Evolutionary conservation across 2,888 invertebrate genomes (phyloP).

Genomic region (Melanchra persicariae): DNA sequence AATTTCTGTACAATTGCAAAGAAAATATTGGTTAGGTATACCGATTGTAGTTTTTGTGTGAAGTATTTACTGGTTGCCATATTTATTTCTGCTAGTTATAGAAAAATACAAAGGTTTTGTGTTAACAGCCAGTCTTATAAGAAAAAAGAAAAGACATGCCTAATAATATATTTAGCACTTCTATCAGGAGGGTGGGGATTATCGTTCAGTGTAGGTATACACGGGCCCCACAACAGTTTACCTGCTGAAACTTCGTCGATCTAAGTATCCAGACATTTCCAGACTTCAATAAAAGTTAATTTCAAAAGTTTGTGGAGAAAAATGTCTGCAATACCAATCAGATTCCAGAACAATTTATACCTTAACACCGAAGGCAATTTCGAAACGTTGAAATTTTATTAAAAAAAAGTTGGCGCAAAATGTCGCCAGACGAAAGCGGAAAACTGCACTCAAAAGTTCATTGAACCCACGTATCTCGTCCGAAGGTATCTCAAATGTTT

Average conservation of each 20-base stretch:
- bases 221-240: background rate
- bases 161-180: background rate
- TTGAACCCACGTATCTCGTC: slow-evolving; percentile 45
- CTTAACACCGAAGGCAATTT: slow-evolving; percentile 37
- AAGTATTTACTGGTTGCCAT: no score
- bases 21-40: no score
- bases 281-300: slow-evolving; percentile 33
- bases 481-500: slow-evolving; percentile 44
- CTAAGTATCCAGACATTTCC: slow-evolving; percentile 10
- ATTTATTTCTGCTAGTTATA: no score
- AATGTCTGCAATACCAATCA: slow-evolving; percentile 45
- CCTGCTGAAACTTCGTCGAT: background rate
- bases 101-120: background rate
- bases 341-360: slow-evolving; percentile 28
- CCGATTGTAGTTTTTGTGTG: no score
- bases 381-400: slow-evolving; percentile 30
- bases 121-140: background rate
- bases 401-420: slow-evolving; percentile 29
- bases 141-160: background rate
- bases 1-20: no score
- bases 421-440: slow-evolving; percentile 55
- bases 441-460: slow-evolving; percentile 54
- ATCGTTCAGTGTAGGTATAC: background rate
- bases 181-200: background rate
- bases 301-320: slow-evolving; percentile 36